phyloP scores from a whole-genome alignment of 2,113 vertebrate species.

The Penelope pileata region DNA sequence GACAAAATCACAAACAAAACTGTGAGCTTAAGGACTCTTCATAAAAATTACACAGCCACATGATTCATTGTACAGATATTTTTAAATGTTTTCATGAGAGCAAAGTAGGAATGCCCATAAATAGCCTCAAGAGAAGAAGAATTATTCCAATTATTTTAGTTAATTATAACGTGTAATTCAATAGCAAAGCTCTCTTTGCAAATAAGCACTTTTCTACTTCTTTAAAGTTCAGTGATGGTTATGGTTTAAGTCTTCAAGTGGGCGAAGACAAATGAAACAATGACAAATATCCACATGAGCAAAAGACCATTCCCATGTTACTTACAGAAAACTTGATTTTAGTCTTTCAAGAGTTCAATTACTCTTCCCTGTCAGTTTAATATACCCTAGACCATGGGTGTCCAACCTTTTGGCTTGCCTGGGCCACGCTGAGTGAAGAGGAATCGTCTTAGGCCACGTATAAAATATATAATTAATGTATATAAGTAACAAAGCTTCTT shows the following conservation, averaged over 20 bases:
- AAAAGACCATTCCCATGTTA: neutral
- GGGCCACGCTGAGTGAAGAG: too few relatives aligned
- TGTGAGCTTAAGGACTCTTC: neutral
- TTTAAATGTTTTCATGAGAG: neutral
- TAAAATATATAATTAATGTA: too few relatives aligned
- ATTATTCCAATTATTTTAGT: neutral
- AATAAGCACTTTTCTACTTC: neutral
- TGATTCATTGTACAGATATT: conserved; percentile 29
- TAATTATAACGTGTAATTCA: neutral
- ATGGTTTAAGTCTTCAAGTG: neutral
- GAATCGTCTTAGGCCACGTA: too few relatives aligned
- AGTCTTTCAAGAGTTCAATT: neutral
- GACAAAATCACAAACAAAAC: neutral
- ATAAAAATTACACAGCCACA: neutral
- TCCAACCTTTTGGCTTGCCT: too few relatives aligned
- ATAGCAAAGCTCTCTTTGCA: neutral
- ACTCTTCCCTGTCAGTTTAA: neutral
- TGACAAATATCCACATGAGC: neutral
- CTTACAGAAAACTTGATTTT: neutral
- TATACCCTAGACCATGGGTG: neutral
- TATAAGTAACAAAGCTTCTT: too few relatives aligned
- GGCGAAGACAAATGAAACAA: neutral
- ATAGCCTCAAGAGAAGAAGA: neutral
- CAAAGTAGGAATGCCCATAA: neutral
- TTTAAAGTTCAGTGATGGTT: neutral